Evolutionary conservation across 2,797 vertebrate species (phyloP).

Genomic region (Chanos chanos): DNA sequence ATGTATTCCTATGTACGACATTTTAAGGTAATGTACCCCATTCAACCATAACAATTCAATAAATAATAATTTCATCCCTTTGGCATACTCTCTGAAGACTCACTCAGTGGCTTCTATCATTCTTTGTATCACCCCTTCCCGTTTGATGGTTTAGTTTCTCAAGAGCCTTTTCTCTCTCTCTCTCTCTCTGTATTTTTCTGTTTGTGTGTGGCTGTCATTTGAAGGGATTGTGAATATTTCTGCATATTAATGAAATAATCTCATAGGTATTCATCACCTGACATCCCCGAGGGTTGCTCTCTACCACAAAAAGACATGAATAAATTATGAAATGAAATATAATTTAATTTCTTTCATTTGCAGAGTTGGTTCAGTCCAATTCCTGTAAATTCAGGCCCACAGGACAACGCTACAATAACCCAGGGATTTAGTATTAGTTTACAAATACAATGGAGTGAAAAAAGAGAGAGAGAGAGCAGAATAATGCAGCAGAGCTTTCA

Average conservation of each 20-base stretch:
- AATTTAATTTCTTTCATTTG: slow-evolving; percentile 67
- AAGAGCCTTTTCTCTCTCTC: slow-evolving; percentile 12
- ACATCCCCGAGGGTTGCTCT: slow-evolving; percentile 59
- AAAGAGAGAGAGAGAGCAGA: neutral
- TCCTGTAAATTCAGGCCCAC: slow-evolving; percentile 50
- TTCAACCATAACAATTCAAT: no score
- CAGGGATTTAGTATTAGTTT: slow-evolving; percentile 53
- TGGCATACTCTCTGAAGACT: no score
- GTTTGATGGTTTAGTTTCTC: no score
- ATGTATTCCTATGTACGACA: no score
- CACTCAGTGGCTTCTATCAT: slow-evolving; percentile 26
- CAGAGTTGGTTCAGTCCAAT: slow-evolving; percentile 66
- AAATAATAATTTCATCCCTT: no score
- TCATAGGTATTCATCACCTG: slow-evolving; percentile 71
- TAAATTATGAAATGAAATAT: slow-evolving; percentile 73
- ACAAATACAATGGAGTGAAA: slow-evolving; percentile 49
- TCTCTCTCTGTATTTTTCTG: slow-evolving; percentile 18
- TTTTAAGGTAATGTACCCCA: no score
- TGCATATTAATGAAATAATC: slow-evolving; percentile 62
- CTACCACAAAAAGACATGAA: slow-evolving; percentile 63
- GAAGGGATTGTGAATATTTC: slow-evolving; percentile 59
- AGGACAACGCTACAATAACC: slow-evolving; percentile 57
- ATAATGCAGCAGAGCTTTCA: slow-evolving; percentile 9
- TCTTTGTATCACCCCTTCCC: no score
- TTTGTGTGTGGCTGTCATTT: slow-evolving; percentile 62